Conservation (phyloP, 2,113 vertebrate species). For the Silurus glanis region DNA sequence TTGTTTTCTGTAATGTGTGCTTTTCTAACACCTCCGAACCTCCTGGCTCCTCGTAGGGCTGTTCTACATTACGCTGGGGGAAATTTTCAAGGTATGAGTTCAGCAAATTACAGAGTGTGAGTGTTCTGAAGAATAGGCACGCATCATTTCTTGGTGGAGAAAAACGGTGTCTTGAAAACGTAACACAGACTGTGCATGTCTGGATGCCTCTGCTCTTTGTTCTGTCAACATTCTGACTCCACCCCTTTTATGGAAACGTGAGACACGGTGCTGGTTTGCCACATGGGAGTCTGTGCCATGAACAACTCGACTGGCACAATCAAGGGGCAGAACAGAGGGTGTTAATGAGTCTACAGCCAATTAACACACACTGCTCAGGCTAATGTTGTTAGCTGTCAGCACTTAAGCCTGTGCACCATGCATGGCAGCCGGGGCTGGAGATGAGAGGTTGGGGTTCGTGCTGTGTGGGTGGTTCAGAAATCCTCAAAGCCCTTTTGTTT, state of each 20-base stretch:
- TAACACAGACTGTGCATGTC: background rate
- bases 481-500: conserved; percentile 28
- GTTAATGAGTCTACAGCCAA: conserved; percentile 66
- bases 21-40: conserved; percentile 12
- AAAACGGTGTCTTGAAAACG: background rate
- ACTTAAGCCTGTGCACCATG: background rate
- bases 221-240: background rate
- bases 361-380: conserved; percentile 73
- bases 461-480: conserved; percentile 20
- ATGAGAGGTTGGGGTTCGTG: background rate
- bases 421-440: background rate
- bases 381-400: conserved; percentile 60
- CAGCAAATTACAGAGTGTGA: background rate
- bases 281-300: background rate
- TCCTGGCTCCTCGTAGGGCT: background rate
- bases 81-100: conserved; percentile 19
- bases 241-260: background rate
- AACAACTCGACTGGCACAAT: conserved; percentile 14
- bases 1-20: conserved; percentile 32
- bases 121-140: background rate
- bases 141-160: background rate
- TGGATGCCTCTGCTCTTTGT: conserved; percentile 1
- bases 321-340: conserved; percentile 4
- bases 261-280: background rate
- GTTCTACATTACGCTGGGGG: conserved; percentile 1